Conservation (phyloP, 2,797 vertebrate species). For the Anomalospiza imberbis region DNA sequence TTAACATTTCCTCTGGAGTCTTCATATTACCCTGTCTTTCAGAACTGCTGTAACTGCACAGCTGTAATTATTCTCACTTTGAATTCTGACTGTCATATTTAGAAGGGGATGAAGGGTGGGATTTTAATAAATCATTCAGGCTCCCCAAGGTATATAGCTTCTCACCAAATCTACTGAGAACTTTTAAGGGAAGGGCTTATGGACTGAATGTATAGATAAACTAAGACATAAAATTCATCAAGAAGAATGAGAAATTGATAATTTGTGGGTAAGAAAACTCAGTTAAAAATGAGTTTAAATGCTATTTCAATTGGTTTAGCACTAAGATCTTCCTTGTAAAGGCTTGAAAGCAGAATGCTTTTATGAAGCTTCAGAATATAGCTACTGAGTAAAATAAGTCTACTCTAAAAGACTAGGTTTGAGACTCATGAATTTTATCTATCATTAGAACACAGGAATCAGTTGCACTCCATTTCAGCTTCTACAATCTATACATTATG, state of each 20-base stretch:
- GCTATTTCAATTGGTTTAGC: neutral
- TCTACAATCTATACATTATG: neutral
- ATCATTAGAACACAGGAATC: neutral
- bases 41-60: slow-evolving; percentile 52
- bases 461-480: neutral
- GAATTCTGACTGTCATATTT: slow-evolving; percentile 64
- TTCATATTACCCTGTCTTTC: slow-evolving; percentile 68
- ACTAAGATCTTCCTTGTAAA: neutral
- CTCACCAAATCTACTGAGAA: slow-evolving; percentile 15
- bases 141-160: neutral
- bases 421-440: neutral
- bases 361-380: neutral
- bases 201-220: slow-evolving; percentile 26
- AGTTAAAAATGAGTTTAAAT: neutral
- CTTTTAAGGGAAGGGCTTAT: slow-evolving; percentile 42
- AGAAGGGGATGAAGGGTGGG: slow-evolving; percentile 26
- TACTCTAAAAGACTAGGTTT: neutral
- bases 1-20: slow-evolving; percentile 67
- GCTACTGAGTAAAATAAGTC: neutral
- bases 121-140: slow-evolving; percentile 56
- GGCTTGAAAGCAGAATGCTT: neutral
- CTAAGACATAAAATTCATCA: slow-evolving; percentile 29
- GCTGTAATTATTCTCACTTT: slow-evolving; percentile 64
- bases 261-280: neutral
- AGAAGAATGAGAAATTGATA: neutral